Base-by-base conservation (phyloP, 2,888 invertebrate species). In the Agrochola litura region DNA sequence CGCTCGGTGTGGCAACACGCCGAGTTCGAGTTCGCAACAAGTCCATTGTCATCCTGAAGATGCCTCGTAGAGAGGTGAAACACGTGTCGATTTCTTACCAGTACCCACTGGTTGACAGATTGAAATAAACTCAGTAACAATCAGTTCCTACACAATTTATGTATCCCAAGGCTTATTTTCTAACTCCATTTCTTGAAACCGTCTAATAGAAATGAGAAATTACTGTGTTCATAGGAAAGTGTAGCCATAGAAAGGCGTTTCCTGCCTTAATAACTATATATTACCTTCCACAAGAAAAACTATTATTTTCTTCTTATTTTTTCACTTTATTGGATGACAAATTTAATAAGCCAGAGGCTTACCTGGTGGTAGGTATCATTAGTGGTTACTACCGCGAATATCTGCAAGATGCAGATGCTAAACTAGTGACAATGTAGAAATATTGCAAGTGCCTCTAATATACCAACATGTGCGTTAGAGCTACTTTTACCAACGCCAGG, bases 221-320 rank as follows among this genome's bases (percentile, higher is more conserved):
- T 67, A 85, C 54, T 37, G 74, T 77, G 52, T 54, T 72, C 19
- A 63, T 65, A 79, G 64, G 79, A 83, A 86, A 85, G 79, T 79
- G 68, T 66, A 25, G 8, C 8, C 56, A 61, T 78, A 60, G 83
- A 79, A 73, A 85, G 75, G 77, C 41, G 68, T 75, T 64, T 69
- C 65, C 63, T 73, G 61, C 12, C 1, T 12, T 6, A 43, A 60
- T 41, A 52, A 41, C 14, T 64, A 12, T 56, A n/a, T 56, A 25
- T 37, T 75, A 49, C 9, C 2, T 58, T 12, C 25, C 37, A 14
- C 5, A 65, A 46, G 79, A n/a, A 49, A 54, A 66, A 12, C 8
- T 8, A 12, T n/a, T 6, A 30, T 64, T 58, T 52, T n/a, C 2
- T 56, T 19, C 22, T 16, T 46, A 10, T 10, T 30, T 16, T 46